Conservation (phyloP, 2,888 invertebrate species). For the Eupithecia abbreviata region DNA sequence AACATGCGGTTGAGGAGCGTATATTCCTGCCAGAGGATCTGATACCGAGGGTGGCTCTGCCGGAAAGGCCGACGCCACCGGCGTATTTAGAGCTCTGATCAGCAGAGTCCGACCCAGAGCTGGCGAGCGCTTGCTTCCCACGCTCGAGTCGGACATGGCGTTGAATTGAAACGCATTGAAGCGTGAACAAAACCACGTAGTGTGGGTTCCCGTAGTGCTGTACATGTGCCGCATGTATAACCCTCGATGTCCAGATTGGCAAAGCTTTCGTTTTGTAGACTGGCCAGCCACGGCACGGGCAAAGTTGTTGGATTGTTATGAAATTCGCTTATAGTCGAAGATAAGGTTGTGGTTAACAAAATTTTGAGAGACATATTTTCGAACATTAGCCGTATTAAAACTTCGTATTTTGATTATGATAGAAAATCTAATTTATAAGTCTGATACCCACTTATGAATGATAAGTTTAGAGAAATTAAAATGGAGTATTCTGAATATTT, state of each 20-base stretch:
- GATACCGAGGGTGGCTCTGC: conserved; percentile 77
- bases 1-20: conserved; percentile 85
- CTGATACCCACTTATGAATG: conserved; percentile 68
- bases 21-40: conserved; percentile 85
- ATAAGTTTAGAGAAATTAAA: conserved; percentile 42
- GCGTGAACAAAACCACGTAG: conserved; percentile 42
- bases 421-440: conserved; percentile 68
- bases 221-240: conserved; percentile 55
- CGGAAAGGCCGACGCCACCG: conserved; percentile 85
- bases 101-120: conserved; percentile 78
- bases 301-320: conserved; percentile 76
- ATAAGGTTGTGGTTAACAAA: conserved; percentile 80
- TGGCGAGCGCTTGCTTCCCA: conserved; percentile 65
- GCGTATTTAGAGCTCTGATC: conserved; percentile 80
- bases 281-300: conserved; percentile 51
- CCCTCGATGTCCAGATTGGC: conserved; percentile 43
- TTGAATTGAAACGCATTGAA: conserved; percentile 47
- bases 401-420: conserved; percentile 75
- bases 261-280: conserved; percentile 68
- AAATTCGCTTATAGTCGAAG: conserved; percentile 76
- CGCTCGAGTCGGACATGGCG: conserved; percentile 64
- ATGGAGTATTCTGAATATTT: conserved; percentile 42
- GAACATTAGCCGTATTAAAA: conserved; percentile 77
- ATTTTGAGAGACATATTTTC: conserved; percentile 81
- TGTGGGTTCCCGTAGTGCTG: conserved; percentile 62